Percentiles rank a stretch among this genome's conserved stretches.
Evolutionary conservation across 1,140 invertebrate genomes (phyloP).

Genomic region (Solenopsis invicta): DNA sequence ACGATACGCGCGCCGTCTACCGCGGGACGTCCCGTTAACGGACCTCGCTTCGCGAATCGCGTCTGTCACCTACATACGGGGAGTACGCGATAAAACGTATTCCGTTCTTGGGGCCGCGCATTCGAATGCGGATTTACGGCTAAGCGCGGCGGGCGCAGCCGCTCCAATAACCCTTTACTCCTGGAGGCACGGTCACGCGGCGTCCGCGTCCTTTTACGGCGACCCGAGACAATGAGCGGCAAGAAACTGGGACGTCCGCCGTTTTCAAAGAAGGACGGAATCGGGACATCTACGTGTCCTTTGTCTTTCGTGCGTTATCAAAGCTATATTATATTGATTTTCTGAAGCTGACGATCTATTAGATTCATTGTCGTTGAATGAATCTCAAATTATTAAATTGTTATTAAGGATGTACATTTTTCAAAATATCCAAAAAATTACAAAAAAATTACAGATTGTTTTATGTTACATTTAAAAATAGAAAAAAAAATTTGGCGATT

Average conservation of each 20-base stretch:
- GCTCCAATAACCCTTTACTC: slow-evolving; percentile 44
- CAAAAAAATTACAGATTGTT: too few relatives aligned
- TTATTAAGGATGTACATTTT: too few relatives aligned
- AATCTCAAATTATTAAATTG: too few relatives aligned
- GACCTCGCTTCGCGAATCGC: slow-evolving; percentile 54
- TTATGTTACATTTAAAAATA: too few relatives aligned
- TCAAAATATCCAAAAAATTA: too few relatives aligned
- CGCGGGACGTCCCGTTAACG: slow-evolving; percentile 68
- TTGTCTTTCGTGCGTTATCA: neutral
- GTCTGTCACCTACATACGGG: slow-evolving; percentile 74
- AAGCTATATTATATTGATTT: neutral
- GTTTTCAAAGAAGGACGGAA: neutral
- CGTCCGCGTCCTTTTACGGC: slow-evolving; percentile 4
- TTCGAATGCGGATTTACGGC: slow-evolving; percentile 25
- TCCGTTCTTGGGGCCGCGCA: slow-evolving; percentile 54
- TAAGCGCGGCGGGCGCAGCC: slow-evolving; percentile 15
- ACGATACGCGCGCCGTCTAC: slow-evolving; percentile 14
- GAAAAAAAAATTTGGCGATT: too few relatives aligned
- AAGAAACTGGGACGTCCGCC: neutral
- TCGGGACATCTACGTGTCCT: neutral
- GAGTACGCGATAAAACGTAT: slow-evolving; percentile 70
- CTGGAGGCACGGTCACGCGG: neutral
- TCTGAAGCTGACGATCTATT: too few relatives aligned
- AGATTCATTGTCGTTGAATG: too few relatives aligned
- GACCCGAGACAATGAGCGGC: neutral